Base-by-base conservation (phyloP, 2,888 invertebrate species). In the Clivina fossor region DNA sequence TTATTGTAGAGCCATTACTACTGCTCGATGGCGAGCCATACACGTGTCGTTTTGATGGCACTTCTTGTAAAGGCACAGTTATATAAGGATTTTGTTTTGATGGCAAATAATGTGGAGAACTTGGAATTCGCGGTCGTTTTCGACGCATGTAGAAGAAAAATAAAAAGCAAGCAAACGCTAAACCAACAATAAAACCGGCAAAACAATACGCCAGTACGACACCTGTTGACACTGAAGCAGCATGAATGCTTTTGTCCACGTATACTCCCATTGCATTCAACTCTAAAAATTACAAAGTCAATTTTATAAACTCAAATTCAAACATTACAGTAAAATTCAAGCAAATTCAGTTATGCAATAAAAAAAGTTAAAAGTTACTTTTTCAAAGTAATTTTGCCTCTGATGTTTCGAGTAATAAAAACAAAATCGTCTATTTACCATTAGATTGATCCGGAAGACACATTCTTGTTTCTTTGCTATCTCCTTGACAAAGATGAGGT, bases 1-100 rank as follows among this genome's bases (percentile, higher is more conserved):
- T 68, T 66, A 54, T 68, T 66, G 33, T 66, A 57, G 58, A 67
- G 16, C 48, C 26, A 47, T 26, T 49, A 32, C 69, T 66, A 57
- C 71, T 72, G 58, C 71, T 73, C 15, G 76, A 74, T 13, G 74
- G 74, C 67, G 65, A 74, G 63, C 75, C 74, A 65, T 57, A 68
- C 30, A 64, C 64, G 51, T 68, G 67, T 47, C 69, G 68, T 40
- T 59, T 61, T 9, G 75, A 69, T 61, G 81, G 78, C 67, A 87
- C 85, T 71, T 90, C 90, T 69, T 87, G 88, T 58, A 90, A 75
- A 0, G 91, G 91, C 35, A 91, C 85, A 18, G 89, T 85, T 58
- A 90, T 88, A 71, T 91, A 91, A 61, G 89, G 86, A 70, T 91
- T 91, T 67, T 88, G 88, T 67, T 88, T 89, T 0, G 86, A 80